Evolutionary conservation across 1,140 invertebrate genomes (phyloP).

Genomic region (Drosophila pallidifrons): DNA sequence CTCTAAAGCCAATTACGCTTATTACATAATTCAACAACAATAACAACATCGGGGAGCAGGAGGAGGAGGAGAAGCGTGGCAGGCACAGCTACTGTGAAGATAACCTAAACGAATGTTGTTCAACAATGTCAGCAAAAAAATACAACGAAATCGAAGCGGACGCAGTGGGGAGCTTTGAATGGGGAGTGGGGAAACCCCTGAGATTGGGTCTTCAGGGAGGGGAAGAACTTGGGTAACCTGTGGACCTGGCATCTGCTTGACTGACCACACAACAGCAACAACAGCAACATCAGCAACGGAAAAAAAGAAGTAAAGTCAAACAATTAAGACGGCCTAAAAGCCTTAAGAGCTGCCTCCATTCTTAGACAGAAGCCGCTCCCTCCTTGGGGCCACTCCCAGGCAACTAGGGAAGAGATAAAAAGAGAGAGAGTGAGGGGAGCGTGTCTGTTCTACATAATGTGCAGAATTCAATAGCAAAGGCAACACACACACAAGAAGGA

Average conservation of each 20-base stretch:
- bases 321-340: slow-evolving; percentile 75
- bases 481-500: background rate
- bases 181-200: background rate
- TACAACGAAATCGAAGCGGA: slow-evolving; percentile 18
- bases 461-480: slow-evolving; percentile 10
- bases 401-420: slow-evolving; percentile 7
- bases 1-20: slow-evolving; percentile 73
- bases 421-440: background rate
- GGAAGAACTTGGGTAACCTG: background rate
- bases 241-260: background rate
- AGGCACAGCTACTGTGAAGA: slow-evolving; percentile 30
- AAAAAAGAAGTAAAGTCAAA: slow-evolving; percentile 53
- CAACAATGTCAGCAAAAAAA: slow-evolving; percentile 43
- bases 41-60: slow-evolving; percentile 24
- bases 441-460: slow-evolving; percentile 25
- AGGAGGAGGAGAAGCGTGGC: too few relatives aligned
- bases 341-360: slow-evolving; percentile 51
- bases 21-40: slow-evolving; percentile 73
- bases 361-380: slow-evolving; percentile 46
- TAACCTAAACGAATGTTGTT: slow-evolving; percentile 58
- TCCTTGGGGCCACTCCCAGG: slow-evolving; percentile 24
- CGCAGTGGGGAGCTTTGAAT: too few relatives aligned
- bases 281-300: background rate
- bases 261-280: slow-evolving; percentile 19
- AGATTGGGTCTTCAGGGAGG: background rate